Evolutionary conservation across 2,888 invertebrate genomes (phyloP), one percentile per base, ranked within the genome.

Genomic region (Tridacna crocea): DNA sequence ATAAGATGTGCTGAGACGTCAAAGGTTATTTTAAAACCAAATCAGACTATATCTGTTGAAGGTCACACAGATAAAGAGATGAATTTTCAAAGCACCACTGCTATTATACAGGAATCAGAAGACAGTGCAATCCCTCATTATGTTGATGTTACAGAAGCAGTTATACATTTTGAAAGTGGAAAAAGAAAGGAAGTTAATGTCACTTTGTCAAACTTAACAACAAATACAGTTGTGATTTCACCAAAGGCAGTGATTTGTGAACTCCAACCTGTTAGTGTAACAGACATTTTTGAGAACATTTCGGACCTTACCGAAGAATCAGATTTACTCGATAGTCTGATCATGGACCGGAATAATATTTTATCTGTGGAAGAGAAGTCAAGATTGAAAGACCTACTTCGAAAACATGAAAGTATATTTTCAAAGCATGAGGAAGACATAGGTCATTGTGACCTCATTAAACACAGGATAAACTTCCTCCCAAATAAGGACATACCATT

Each of bases 231-330:
- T 17, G 47, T 47, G 13, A 58, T 80, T 1, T 11, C 55, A 27
- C 77, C 80, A 26, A 76, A 47, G 24, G 19, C 73, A n/a, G 60
- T 76, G 10, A 11, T 82, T 13, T 76, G 79, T 73, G 82, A 82
- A 58, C 0, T 82, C 0, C 82, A 82, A 36, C 82, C 82, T 47
- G 79, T 74, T 4, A 60, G 3, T 8, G 63, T 82, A n/a, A 58
- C 70, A 27, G 72, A 78, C n/a, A n/a, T n/a, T n/a, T n/a, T n/a
- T n/a, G n/a, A n/a, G n/a, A n/a, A n/a, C n/a, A n/a, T n/a, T n/a
- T n/a, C n/a, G n/a, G n/a, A n/a, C n/a, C n/a, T n/a, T n/a, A n/a
- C n/a, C n/a, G n/a, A n/a, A n/a, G n/a, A n/a, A n/a, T n/a, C n/a
- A n/a, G n/a, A n/a, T n/a, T n/a, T n/a, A n/a, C n/a, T n/a, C n/a